These are phyloP conservation scores for Athalia cordata DNA, from an alignment of 2,888 invertebrate genomes.

Conservation along the genomic window DNA sequence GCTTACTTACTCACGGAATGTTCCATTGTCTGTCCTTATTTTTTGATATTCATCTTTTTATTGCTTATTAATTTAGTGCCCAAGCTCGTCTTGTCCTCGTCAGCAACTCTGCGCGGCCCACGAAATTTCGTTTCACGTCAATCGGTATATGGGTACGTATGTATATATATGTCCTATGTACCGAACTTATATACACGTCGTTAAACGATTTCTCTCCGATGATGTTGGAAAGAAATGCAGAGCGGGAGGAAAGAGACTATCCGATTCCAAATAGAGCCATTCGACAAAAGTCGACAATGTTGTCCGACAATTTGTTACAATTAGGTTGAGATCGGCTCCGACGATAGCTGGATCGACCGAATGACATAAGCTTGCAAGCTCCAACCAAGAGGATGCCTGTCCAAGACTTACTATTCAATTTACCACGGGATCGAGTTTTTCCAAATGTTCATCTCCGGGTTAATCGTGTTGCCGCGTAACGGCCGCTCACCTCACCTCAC, in stretches of 20 bases:
- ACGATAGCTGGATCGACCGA: constrained; percentile 31
- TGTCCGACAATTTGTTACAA: constrained; percentile 63
- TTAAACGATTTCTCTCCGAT: constrained; percentile 10
- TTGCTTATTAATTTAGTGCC: constrained; percentile 26
- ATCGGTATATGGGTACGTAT: neutral
- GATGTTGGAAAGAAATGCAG: neutral
- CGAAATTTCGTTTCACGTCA: constrained; percentile 11
- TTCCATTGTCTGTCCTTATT: constrained; percentile 5
- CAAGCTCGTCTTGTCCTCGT: neutral
- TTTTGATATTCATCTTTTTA: neutral
- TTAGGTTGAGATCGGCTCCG: constrained; percentile 57
- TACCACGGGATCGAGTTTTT: constrained; percentile 48
- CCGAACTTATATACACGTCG: neutral
- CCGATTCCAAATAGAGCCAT: constrained; percentile 39
- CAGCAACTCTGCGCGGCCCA: neutral
- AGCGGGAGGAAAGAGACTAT: neutral
- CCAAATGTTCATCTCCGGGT: constrained; percentile 26
- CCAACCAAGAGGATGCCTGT: neutral
- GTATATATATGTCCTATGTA: neutral
- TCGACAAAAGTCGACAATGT: constrained; percentile 53
- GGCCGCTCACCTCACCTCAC: constrained; percentile 51
- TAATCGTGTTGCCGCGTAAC: constrained; percentile 66
- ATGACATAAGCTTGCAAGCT: constrained; percentile 53
- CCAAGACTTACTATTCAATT: constrained; percentile 49
- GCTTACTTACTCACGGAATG: constrained; percentile 18